These are phyloP conservation scores for Acanthosepion esculentum DNA, from an alignment of 2,888 invertebrate genomes.

Conservation along the genomic window DNA sequence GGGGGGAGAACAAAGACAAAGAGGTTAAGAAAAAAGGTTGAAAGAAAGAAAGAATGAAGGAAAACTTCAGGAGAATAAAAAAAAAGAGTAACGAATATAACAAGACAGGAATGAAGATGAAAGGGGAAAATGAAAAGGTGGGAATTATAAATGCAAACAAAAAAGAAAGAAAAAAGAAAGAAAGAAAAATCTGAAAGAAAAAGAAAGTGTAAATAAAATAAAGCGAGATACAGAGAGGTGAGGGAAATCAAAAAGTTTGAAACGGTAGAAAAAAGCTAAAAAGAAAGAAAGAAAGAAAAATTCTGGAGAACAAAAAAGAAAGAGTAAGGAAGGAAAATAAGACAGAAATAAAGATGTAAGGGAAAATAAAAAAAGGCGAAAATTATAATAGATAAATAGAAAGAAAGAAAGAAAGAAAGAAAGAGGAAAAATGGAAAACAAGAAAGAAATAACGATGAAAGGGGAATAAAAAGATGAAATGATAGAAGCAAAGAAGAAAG, in stretches of 20 bases:
- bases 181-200: too few species aligned
- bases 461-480: neutral
- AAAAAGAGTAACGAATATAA: too few species aligned
- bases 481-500: neutral
- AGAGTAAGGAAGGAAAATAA: neutral
- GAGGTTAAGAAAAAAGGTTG: neutral
- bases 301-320: neutral
- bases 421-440: neutral
- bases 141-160: neutral
- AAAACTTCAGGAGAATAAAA: too few species aligned
- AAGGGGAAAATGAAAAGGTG: neutral
- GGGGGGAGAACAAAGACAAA: neutral
- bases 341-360: too few species aligned
- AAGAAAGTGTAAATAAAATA: neutral
- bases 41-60: neutral
- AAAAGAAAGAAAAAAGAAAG: neutral
- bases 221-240: neutral
- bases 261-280: neutral
- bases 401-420: too few species aligned
- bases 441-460: neutral
- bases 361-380: too few species aligned
- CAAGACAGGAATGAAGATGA: neutral
- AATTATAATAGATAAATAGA: too few species aligned
- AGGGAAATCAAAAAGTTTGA: neutral
- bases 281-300: too few species aligned